Base-by-base conservation (phyloP, 1,140 invertebrate species). In the Streblospio benedicti region DNA sequence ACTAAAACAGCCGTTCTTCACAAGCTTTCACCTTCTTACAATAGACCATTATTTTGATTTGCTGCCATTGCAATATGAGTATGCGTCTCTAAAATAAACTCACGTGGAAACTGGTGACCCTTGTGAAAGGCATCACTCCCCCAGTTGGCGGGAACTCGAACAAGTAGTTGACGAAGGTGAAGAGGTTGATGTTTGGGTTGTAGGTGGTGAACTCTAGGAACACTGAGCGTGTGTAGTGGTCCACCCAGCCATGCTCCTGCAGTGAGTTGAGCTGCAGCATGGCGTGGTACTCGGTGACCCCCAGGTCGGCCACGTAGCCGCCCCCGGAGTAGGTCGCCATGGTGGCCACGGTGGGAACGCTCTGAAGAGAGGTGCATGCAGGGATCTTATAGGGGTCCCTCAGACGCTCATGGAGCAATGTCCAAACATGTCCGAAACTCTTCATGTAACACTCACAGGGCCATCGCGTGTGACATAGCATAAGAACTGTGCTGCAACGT, bases 131-230 rank as follows among this genome's bases (percentile, higher is more conserved):
- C 18, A 57, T 28, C 16, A 57, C 28, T 14, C 54, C 53, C 18
- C 60, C 60, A 18, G 55, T 62, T 27, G 54, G 18, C 0, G 60
- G 60, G 33, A 58, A 55, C 25, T 62, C 60, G 25, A 56, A 28
- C 23, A 43, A 23, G 16, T 38, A 38, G 4, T 18, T 63, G 18
- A 69, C 59, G 25, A 65, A 67, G 35, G 67, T 68, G 61, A 74
- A 75, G 56, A 73, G 51, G 52, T 76, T 52, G 30, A 35, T 35
- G 44, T 35, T 50, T 14, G 45, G 77, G 67, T 84, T 84, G 67
- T 83, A 84, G 14, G 79, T 73, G 4, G 82, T 81, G 65, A 84
- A 83, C 63, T 84, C 82, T 2, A 82, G 70, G 59, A 83, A 79
- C 6, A 84, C 72, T 4, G 81, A 82, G 60, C 83, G 62, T 1